These are phyloP conservation scores for Palythoa heliodiscus DNA, from an alignment of 92 coral and sea anemone species.

Conservation along the genomic window DNA sequence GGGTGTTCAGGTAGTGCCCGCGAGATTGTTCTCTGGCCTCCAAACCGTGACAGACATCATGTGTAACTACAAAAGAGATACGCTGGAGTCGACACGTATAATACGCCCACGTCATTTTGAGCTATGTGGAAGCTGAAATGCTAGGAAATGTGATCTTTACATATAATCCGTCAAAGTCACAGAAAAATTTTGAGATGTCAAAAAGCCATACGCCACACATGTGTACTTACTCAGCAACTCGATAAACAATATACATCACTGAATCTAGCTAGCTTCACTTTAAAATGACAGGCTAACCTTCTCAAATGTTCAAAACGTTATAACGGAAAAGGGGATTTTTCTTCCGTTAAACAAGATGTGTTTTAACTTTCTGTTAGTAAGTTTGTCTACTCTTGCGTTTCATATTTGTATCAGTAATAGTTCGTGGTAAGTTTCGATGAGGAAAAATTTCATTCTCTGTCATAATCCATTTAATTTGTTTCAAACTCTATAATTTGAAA, in stretches of 20 bases:
- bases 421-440: too few species aligned
- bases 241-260: background rate
- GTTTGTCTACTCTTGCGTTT: too few species aligned
- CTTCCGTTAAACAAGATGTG: too few species aligned
- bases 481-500: too few species aligned
- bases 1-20: background rate
- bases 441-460: too few species aligned
- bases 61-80: background rate
- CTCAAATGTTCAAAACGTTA: too few species aligned
- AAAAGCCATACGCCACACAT: background rate
- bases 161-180: background rate
- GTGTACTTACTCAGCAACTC: background rate
- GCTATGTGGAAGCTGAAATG: background rate
- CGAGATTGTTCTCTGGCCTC: background rate
- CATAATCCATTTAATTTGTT: too few species aligned
- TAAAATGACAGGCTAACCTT: too few species aligned
- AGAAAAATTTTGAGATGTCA: background rate
- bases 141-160: background rate
- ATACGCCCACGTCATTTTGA: background rate
- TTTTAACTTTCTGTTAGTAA: too few species aligned
- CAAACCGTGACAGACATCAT: background rate
- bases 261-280: too few species aligned
- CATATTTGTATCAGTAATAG: too few species aligned
- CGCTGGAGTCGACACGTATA: background rate
- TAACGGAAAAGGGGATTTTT: too few species aligned